phyloP scores from a whole-genome alignment of 2,888 invertebrate species.

The Formica aserva region DNA sequence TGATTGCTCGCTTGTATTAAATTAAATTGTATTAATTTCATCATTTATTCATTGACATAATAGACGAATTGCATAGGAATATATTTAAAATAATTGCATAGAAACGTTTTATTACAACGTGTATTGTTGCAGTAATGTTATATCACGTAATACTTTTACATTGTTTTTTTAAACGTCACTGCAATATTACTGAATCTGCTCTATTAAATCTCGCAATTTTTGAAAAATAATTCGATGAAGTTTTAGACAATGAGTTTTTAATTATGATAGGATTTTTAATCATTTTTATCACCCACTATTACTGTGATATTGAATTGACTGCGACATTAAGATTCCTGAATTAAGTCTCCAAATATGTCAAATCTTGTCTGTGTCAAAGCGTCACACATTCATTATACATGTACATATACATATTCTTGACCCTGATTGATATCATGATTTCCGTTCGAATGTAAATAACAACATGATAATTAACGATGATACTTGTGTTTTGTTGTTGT shows the following conservation, averaged over 20 bases:
- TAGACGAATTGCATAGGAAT: not conserved
- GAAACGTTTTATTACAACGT: not conserved
- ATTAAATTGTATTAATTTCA: not conserved
- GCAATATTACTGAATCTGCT: not conserved
- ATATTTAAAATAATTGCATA: not conserved
- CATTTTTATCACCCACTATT: not conserved
- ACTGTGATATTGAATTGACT: conserved; percentile 5
- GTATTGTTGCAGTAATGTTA: not conserved
- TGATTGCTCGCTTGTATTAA: not conserved
- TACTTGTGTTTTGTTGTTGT: conserved; percentile 62
- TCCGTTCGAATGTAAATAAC: conserved; percentile 4
- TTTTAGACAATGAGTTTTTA: conserved; percentile 12
- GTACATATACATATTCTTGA: not conserved
- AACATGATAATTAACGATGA: conserved; percentile 44
- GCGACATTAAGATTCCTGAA: conserved; percentile 22
- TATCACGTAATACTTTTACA: not conserved
- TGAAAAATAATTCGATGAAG: not conserved
- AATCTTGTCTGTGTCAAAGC: not conserved
- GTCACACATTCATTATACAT: not conserved
- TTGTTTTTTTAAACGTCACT: not conserved
- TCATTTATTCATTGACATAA: not conserved
- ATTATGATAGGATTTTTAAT: conserved; percentile 14
- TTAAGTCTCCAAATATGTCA: not conserved
- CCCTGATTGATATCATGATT: not conserved
- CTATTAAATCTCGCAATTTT: conserved; percentile 2